Evolutionary conservation across 2,888 invertebrate species (phyloP), one percentile per base, ranked within the genome.

Genomic region (Coecobrya sp.): DNA sequence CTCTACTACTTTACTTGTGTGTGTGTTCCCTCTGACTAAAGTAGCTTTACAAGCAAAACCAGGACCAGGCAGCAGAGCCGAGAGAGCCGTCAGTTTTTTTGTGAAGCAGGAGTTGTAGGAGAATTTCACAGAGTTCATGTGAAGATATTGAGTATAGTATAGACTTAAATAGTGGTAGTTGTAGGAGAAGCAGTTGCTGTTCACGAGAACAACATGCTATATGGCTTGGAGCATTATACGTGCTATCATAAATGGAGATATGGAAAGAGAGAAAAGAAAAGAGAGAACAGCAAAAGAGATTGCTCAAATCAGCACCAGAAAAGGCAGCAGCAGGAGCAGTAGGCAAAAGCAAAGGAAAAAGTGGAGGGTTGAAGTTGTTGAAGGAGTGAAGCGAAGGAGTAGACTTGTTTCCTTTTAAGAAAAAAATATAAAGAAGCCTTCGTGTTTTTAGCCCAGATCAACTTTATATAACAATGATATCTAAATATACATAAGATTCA

Each of bases 271-370:
- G n/a, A 70, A 70, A 36, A 70, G 73, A 73, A 42, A 4, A 42
- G 42, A 30, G 19, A n/a, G 42, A 11, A 16, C 0, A 30, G 68
- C 11, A 3, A 16, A 52, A 70, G 76, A 87, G 87, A 87, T 87
- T 87, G 87, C 76, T 87, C 87, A 87, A 87, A 76, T 87, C 87
- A 87, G 42, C 76, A 87, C 76, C 59, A 87, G 76, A 42, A 76
- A 73, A 52, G 73, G 86, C 86, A 86, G n/a, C 42, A 76, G 70
- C 59, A 59, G n/a, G n/a, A 55, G 59, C 59, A 59, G 27, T 1
- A 68, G 13, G 68, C 70, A 70, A n/a, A 45, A 36, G 42, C 36
- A 73, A 42, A 10, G 73, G 16, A 30, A 79, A 49, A 30, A 81
- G 81, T 30, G 19, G 52, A 73, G 73, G 82, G 62, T 82, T 62